Evolutionary conservation across 2,113 vertebrate species (phyloP), one percentile per base, ranked within the genome.

Genomic region (Zingel zingel): DNA sequence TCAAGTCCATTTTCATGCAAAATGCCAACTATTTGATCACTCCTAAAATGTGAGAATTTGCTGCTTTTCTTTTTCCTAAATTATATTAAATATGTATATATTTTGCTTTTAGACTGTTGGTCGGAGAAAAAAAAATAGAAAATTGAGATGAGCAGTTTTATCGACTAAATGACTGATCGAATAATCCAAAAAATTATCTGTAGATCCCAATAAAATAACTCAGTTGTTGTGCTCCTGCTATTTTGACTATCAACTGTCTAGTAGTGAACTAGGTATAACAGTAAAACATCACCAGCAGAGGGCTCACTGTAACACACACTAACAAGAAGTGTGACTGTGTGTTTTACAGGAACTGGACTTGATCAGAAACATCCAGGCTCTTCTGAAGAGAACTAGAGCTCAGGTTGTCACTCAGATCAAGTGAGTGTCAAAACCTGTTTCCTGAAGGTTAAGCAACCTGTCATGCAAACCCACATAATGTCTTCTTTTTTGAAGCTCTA

Each of bases 311-410:
- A 1, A 56, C 36, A 64, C 16, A 30, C 23, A 51, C 33, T 25
- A 13, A 64, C 27, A 5, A 5, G 16, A 19, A 1, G 36, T n/a
- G 12, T 65, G 33, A 48, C 39, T 68, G 3, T 51, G 61, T 82
- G 18, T 82, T 85, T 67, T 75, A 45, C 69, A 99, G 98, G 98
- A 99, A 85, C 94, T 96, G 0, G 97, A 99, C 39, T 94, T 99
- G 10, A 96, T 98, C 92, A 94, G 93, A 86, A 97, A 93, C 58
- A 43, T 99, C 36, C 98, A 97, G 85, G 96, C 97, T 65, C 96
- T 99, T 23, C 92, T 99, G 89, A 97, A 96, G 66, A 96, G 96
- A 83, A 99, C 97, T 7, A 86, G 95, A 62, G 88, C 90, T 68
- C 96, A 99, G 88, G 95, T 95, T 0, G 50, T 92, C 74, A 93